These are phyloP conservation scores for Neomicropteryx cornuta DNA, from an alignment of 1,140 invertebrate genomes.

Conservation along the genomic window DNA sequence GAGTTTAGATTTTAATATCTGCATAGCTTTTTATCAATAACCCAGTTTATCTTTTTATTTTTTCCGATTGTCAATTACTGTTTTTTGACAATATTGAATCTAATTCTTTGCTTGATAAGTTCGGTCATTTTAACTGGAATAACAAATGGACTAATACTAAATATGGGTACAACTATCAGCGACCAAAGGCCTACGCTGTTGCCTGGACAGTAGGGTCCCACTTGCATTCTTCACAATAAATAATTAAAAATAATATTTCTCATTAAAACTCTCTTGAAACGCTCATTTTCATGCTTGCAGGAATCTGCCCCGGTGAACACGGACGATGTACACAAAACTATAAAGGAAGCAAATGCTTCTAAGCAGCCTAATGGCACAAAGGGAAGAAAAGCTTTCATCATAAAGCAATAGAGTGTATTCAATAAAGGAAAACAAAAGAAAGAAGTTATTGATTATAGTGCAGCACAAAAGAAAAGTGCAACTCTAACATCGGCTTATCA, in stretches of 20 bases:
- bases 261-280: not conserved
- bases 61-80: too few species aligned
- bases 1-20: too few species aligned
- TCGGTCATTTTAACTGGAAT: too few species aligned
- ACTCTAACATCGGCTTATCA: constrained; percentile 30
- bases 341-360: not conserved
- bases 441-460: constrained; percentile 70
- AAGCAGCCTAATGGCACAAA: not conserved
- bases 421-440: constrained; percentile 35
- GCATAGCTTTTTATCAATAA: too few species aligned
- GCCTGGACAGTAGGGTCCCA: too few species aligned
- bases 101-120: too few species aligned
- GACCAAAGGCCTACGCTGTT: too few species aligned
- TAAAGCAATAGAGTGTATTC: constrained; percentile 28
- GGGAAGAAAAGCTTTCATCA: constrained; percentile 14
- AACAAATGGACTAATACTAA: too few species aligned
- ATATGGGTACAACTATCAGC: too few species aligned
- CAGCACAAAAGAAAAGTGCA: constrained; percentile 44
- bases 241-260: not conserved
- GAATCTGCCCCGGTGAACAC: constrained; percentile 5
- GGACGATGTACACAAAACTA: not conserved
- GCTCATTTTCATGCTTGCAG: constrained; percentile 8
- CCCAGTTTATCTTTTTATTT: too few species aligned
- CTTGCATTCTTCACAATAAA: too few species aligned
- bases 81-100: too few species aligned